Base-by-base conservation (phyloP, 2,113 vertebrate genomes). In the Archilochus colubris region DNA sequence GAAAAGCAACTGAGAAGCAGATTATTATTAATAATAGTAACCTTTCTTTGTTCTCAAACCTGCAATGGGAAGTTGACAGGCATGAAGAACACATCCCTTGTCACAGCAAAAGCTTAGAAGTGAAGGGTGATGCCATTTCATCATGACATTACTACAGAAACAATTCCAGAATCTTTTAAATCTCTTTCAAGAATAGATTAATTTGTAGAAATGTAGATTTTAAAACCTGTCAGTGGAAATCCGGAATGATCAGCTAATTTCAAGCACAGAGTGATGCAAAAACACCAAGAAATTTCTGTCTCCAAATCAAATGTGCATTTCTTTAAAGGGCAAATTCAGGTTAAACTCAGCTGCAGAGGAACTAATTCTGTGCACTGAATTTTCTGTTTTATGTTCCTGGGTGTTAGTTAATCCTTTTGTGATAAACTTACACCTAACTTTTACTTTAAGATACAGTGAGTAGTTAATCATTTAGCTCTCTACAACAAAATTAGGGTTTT, bases 201-300 rank as follows among this genome's bases (percentile, higher is more conserved):
- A 63, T 43, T 82, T 88, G 64, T 59, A 81, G 69, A 31, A 30
- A 66, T 14, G 44, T 33, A 9, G 6, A 36, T 92, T 95, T 81
- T 87, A 95, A 95, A 86, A 70, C 55, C 75, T 24, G 31, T 23
- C 73, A 89, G 40, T 76, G 76, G 23, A 82, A 93, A 57, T 48
- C 82, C 70, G 30, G 19, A 43, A 14, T 18, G 33, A 76, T 54
- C 21, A 33, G 36, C 31, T 63, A 31, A 85, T 30, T 68, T 43
- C 20, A 44, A 21, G 8, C n/a, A 38, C 38, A 44, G 30, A 58
- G 3, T 5, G 54, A 64, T 31, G 62, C 27, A 86, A 81, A 80
- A 74, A 31, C n/a, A 62, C 3, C 15, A 30, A 31, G 74, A 68
- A 46, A 76, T 16, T 40, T 74, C 46, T 48, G 2, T 0, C 10